Percentiles rank a stretch among this genome's conserved stretches.
phyloP scores from a whole-genome alignment of 2,888 invertebrate genomes.

The Lasioglossum lativentre region DNA sequence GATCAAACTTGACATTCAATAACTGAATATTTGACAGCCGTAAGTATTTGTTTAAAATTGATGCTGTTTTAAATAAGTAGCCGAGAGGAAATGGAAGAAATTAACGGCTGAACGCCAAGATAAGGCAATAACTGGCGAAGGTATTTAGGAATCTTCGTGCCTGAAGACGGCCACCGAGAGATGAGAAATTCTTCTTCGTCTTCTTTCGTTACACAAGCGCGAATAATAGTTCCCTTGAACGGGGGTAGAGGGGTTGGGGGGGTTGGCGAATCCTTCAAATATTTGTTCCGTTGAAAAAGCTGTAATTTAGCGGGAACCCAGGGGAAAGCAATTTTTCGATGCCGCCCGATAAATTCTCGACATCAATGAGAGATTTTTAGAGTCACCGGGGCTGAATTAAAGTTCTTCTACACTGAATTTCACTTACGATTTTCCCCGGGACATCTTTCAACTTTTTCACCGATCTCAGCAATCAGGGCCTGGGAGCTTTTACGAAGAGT shows the following conservation, averaged over 20 bases:
- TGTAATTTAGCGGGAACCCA: slow-evolving; percentile 20
- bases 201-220: neutral
- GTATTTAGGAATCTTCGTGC: neutral
- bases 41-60: neutral
- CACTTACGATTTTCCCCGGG: slow-evolving; percentile 28
- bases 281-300: slow-evolving; percentile 39
- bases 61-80: neutral
- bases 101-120: neutral
- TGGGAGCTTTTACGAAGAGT: slow-evolving; percentile 34
- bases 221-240: slow-evolving; percentile 32
- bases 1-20: neutral
- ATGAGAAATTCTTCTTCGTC: slow-evolving; percentile 22
- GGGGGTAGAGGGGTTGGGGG: neutral
- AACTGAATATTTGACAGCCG: neutral
- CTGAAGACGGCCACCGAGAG: neutral
- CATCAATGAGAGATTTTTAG: slow-evolving; percentile 31
- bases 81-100: neutral
- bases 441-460: slow-evolving; percentile 45
- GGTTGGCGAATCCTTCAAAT: slow-evolving; percentile 40
- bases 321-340: slow-evolving; percentile 33
- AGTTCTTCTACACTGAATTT: slow-evolving; percentile 44
- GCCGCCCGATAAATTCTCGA: slow-evolving; percentile 34
- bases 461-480: slow-evolving; percentile 35
- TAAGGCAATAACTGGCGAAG: slow-evolving; percentile 2
- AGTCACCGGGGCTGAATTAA: slow-evolving; percentile 30